These are phyloP conservation scores for Rhinoderma darwinii DNA, from an alignment of 2,113 vertebrate genomes.

Conservation along the genomic window DNA sequence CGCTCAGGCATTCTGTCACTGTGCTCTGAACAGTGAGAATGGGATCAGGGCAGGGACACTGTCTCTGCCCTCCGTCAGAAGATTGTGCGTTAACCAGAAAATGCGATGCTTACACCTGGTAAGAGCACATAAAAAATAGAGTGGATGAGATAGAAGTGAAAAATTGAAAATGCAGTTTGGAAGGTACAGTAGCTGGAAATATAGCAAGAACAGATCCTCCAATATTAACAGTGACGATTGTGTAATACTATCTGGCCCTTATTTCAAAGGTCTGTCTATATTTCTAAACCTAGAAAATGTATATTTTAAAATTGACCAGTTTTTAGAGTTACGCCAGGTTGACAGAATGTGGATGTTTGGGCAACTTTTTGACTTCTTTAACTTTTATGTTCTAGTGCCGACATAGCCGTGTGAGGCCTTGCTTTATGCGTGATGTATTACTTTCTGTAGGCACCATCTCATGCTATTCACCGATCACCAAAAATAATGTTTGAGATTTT, in stretches of 20 bases:
- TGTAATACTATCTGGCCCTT: background rate
- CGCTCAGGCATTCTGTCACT: slow-evolving; percentile 14
- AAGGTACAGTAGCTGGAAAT: background rate
- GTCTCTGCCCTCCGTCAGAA: slow-evolving; percentile 1
- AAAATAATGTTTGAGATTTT: too few relatives aligned
- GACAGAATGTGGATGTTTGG: background rate
- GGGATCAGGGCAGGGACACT: background rate
- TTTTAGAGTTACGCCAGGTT: too few relatives aligned
- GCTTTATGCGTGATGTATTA: too few relatives aligned
- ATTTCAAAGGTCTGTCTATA: background rate
- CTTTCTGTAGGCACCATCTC: too few relatives aligned
- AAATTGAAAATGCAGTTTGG: background rate
- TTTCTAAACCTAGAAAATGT: background rate
- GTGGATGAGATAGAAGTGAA: background rate
- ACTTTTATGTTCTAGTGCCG: background rate
- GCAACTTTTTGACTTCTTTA: too few relatives aligned
- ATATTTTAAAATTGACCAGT: background rate
- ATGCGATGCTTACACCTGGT: background rate
- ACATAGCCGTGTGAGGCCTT: too few relatives aligned
- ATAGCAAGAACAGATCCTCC: background rate
- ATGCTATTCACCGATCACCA: too few relatives aligned
- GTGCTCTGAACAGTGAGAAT: background rate
- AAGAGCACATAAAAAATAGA: background rate
- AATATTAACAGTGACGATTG: background rate
- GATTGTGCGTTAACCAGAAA: slow-evolving; percentile 3